A percentile compares a stretch with the other conserved stretches of the same genome.
Evolutionary conservation across 2,888 invertebrate genomes (phyloP).

Genomic region (Adela reaumurella): DNA sequence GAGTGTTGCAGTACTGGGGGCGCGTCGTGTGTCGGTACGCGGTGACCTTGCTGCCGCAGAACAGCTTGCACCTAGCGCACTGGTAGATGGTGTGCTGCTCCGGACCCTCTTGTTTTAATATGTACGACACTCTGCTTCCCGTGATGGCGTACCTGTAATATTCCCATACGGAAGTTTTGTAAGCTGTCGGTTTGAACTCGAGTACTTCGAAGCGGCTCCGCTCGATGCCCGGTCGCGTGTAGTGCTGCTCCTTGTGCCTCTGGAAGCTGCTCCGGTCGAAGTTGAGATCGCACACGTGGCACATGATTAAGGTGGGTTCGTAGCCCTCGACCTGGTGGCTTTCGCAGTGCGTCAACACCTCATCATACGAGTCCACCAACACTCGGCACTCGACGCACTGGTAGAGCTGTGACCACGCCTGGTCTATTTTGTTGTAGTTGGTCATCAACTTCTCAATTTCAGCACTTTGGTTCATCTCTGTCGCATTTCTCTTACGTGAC

Average conservation of each 20-base stretch:
- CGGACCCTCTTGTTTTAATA: slow-evolving; percentile 17
- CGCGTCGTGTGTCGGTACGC: slow-evolving; percentile 4
- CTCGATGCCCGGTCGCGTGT: slow-evolving; percentile 10
- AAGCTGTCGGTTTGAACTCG: slow-evolving; percentile 19
- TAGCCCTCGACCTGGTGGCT: slow-evolving; percentile 19
- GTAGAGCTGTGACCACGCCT: slow-evolving; percentile 26
- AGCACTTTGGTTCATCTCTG: slow-evolving; percentile 5
- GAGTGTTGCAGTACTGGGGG: not conserved
- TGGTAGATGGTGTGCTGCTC: slow-evolving; percentile 19
- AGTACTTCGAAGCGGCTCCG: slow-evolving; percentile 21
- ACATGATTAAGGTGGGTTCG: slow-evolving; percentile 14
- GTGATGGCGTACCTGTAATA: slow-evolving; percentile 22
- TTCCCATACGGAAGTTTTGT: slow-evolving; percentile 19
- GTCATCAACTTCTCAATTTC: slow-evolving; percentile 11
- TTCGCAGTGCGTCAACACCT: slow-evolving; percentile 27
- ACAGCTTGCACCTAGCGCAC: slow-evolving; percentile 18
- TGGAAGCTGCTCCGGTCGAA: slow-evolving; percentile 20
- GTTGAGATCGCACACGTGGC: slow-evolving; percentile 22
- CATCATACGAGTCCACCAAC: slow-evolving; percentile 23
- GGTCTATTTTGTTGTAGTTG: slow-evolving; percentile 6
- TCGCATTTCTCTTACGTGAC: not conserved
- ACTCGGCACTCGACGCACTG: slow-evolving; percentile 22
- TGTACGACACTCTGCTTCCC: slow-evolving; percentile 15
- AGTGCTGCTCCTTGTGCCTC: slow-evolving; percentile 21
- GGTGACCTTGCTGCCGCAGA: slow-evolving; percentile 9